These are phyloP conservation scores for Eolophus roseicapilla DNA, from an alignment of 2,113 vertebrate species.

Conservation along the genomic window DNA sequence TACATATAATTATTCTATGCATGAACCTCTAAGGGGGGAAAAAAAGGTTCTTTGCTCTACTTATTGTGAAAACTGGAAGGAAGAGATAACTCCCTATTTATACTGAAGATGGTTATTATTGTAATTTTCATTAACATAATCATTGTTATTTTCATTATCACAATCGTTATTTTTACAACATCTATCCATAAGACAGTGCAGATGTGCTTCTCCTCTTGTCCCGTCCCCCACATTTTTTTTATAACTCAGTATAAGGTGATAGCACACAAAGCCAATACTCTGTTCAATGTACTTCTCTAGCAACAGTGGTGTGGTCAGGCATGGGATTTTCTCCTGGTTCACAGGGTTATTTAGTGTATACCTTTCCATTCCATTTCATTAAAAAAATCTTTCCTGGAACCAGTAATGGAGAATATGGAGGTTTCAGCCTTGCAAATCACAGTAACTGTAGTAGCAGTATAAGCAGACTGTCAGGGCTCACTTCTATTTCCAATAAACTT, in stretches of 20 bases:
- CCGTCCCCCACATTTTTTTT: accelerated
- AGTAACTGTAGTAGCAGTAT: background rate
- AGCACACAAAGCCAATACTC: background rate
- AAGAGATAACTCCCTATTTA: background rate
- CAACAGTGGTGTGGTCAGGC: background rate
- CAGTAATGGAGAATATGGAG: background rate
- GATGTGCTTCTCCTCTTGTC: background rate
- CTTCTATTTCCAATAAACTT: background rate
- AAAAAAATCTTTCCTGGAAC: background rate
- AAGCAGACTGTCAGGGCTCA: background rate
- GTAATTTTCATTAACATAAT: background rate
- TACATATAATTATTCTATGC: background rate
- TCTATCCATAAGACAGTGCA: background rate
- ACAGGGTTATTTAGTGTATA: accelerated
- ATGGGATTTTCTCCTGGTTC: background rate
- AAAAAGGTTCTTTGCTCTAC: background rate
- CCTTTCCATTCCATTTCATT: background rate
- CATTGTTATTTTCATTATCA: background rate
- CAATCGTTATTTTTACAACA: background rate
- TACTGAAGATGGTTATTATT: background rate
- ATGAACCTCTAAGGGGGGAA: background rate
- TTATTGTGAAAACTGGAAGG: background rate
- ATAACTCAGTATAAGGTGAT: background rate
- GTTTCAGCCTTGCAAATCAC: background rate
- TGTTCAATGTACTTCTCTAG: background rate